Percentiles rank a stretch among this genome's conserved stretches.
phyloP scores from a whole-genome alignment of 2,113 vertebrate species.

The Megaptera novaeangliae region DNA sequence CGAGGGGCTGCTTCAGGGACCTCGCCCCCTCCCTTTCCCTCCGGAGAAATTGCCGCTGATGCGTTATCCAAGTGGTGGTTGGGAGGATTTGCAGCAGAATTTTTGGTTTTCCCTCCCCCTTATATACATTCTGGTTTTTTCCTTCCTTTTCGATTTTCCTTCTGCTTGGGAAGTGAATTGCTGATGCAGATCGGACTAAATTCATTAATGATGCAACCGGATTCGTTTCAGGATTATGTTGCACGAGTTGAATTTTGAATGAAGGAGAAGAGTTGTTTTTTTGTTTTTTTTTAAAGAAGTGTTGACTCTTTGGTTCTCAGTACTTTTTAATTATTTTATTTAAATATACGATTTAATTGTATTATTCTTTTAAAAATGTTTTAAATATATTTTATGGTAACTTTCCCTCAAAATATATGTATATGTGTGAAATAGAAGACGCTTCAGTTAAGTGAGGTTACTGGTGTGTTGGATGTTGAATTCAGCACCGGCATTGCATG shows the following conservation, averaged over 20 bases:
- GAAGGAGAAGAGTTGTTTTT: conserved; percentile 77
- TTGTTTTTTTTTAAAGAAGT: conserved; percentile 45
- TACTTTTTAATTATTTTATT: conserved; percentile 74
- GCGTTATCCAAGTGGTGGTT: conserved; percentile 67
- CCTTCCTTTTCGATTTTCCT: conserved; percentile 18
- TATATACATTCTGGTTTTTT: conserved; percentile 35
- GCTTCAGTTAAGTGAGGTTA: conserved; percentile 67
- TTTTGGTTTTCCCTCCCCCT: conserved; percentile 61
- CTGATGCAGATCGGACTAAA: conserved; percentile 68
- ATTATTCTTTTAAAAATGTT: conserved; percentile 50
- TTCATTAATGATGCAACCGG: conserved; percentile 75
- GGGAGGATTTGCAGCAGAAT: conserved; percentile 62
- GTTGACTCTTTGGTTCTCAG: conserved; percentile 57
- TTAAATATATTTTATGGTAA: conserved; percentile 62
- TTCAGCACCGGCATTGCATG: conserved; percentile 70
- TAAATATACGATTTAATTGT: conserved; percentile 61
- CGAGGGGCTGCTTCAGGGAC: conserved; percentile 63
- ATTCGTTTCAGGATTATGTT: conserved; percentile 77
- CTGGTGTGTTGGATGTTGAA: conserved; percentile 71
- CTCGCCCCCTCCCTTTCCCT: conserved; percentile 68
- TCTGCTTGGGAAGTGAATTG: conserved; percentile 59
- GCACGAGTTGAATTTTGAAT: conserved; percentile 83
- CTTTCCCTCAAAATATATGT: conserved; percentile 7
- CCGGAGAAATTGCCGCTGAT: conserved; percentile 66
- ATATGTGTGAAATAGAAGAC: conserved; percentile 57